Conservation (phyloP, 2,797 vertebrate genomes). For the Taenioides sp. region DNA sequence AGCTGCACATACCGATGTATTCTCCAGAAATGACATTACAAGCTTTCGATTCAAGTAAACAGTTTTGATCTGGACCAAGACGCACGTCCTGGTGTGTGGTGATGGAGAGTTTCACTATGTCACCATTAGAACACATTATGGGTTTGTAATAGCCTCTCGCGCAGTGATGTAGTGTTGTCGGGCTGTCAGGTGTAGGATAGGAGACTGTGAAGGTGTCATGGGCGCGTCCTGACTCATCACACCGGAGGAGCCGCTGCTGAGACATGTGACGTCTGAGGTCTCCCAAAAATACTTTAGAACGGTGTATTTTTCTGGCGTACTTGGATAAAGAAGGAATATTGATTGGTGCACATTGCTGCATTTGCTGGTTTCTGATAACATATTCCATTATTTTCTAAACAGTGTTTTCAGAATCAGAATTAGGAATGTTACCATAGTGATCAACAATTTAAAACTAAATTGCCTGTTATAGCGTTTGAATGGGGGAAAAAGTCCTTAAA, state of each 20-base stretch:
- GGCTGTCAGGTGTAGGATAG: constrained; percentile 18
- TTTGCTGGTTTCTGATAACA: neutral
- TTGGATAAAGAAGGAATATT: no score
- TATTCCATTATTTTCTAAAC: no score
- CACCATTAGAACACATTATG: constrained; percentile 14
- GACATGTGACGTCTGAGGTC: constrained; percentile 13
- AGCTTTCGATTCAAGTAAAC: constrained; percentile 32
- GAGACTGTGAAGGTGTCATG: constrained; percentile 51
- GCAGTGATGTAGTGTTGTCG: constrained; percentile 25
- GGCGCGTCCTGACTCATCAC: constrained; percentile 66
- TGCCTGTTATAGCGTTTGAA: no score
- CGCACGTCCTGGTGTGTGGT: constrained; percentile 10
- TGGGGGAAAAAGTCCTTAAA: no score
- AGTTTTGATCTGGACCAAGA: constrained; percentile 44
- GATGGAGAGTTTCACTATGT: constrained; percentile 18
- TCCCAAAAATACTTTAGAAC: neutral
- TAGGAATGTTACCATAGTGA: no score
- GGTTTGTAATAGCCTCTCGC: constrained; percentile 6
- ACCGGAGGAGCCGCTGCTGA: constrained; percentile 13
- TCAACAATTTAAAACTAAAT: no score
- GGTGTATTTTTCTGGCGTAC: no score
- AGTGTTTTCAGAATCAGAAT: no score
- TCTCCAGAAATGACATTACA: constrained; percentile 27
- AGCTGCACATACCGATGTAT: constrained; percentile 43
- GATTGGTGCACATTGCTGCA: neutral